phyloP scores from a whole-genome alignment of 2,113 vertebrate species.

The Telmatochromis sp. region DNA sequence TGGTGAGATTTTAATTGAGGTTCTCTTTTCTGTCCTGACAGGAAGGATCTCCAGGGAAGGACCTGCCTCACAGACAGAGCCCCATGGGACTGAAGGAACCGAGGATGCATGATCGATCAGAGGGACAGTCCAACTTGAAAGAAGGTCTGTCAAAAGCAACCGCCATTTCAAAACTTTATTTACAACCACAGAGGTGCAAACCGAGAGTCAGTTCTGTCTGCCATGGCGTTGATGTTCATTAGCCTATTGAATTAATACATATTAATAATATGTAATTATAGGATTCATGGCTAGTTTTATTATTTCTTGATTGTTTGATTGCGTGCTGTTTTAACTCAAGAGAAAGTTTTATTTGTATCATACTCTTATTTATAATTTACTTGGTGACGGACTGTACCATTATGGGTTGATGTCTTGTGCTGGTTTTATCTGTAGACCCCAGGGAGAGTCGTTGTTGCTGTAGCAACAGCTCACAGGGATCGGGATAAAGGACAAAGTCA shows the following conservation, averaged over 20 bases:
- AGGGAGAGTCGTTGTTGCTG: background rate
- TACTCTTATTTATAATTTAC: background rate
- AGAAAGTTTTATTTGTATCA: background rate
- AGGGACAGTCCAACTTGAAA: slow-evolving; percentile 77
- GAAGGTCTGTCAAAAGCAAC: slow-evolving; percentile 71
- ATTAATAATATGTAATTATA: background rate
- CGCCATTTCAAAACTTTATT: background rate
- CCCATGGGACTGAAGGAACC: slow-evolving; percentile 62
- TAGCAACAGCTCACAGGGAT: background rate
- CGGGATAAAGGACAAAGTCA: background rate
- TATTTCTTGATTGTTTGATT: background rate
- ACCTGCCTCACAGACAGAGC: slow-evolving; percentile 60
- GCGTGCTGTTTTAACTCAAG: background rate
- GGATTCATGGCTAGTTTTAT: background rate
- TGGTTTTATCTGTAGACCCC: background rate
- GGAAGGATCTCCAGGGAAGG: slow-evolving; percentile 71
- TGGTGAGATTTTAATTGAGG: background rate
- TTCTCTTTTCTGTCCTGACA: background rate
- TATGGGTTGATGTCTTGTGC: background rate
- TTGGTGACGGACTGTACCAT: background rate
- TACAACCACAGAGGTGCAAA: background rate
- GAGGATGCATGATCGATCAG: slow-evolving; percentile 70
- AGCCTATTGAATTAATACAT: background rate
- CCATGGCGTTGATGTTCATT: background rate
- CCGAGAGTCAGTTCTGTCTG: background rate